Percentiles rank a stretch among this genome's conserved stretches.
Evolutionary conservation across 2,113 vertebrate species (phyloP).

Genomic region (Mirounga angustirostris): DNA sequence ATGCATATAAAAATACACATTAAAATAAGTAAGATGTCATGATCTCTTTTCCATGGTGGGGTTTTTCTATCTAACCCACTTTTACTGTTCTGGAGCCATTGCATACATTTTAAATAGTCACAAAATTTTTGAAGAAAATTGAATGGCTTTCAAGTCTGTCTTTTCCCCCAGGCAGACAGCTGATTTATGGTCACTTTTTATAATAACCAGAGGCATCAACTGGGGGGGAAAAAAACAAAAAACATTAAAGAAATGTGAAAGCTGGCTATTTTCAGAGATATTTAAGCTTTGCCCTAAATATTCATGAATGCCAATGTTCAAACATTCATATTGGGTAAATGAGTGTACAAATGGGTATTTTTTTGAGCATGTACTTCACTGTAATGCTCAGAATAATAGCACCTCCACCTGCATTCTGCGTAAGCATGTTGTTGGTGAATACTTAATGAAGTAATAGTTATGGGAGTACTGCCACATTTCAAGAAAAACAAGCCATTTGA

Average conservation of each 20-base stretch:
- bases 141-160: constrained; percentile 71
- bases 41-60: not conserved
- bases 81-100: constrained; percentile 3
- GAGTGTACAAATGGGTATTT: not conserved
- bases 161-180: constrained; percentile 65
- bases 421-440: not conserved
- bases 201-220: constrained; percentile 59
- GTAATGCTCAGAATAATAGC: not conserved
- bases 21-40: not conserved
- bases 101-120: constrained; percentile 73
- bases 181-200: constrained; percentile 74
- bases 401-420: not conserved
- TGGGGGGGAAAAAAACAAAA: not conserved
- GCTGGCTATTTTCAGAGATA: constrained; percentile 60
- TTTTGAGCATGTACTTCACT: not conserved
- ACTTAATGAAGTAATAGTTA: constrained; percentile 39
- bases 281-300: constrained; percentile 72
- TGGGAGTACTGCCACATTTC: not conserved
- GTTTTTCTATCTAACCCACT: not conserved
- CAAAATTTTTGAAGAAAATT: constrained; percentile 64
- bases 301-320: constrained; percentile 59
- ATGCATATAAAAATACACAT: not conserved
- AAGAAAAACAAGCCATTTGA: not conserved
- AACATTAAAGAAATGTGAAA: constrained; percentile 74
- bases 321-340: constrained; percentile 43